phyloP scores from a whole-genome alignment of 2,888 invertebrate genomes.

The Carabus problematicus region DNA sequence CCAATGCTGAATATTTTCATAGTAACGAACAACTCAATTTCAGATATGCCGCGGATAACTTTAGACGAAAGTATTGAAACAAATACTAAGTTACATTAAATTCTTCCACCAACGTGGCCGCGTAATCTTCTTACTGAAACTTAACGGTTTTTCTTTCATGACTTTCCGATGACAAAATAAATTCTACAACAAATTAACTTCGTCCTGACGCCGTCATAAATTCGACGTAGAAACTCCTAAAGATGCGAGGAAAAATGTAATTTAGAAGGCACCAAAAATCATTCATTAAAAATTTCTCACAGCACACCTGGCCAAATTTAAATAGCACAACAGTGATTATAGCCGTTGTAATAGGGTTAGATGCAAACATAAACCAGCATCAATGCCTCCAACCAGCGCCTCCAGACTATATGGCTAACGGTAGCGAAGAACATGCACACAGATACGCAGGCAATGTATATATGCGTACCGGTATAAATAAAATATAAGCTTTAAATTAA shows the following conservation, averaged over 20 bases:
- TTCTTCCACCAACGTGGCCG: not conserved
- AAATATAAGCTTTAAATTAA: too few relatives aligned
- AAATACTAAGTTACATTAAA: slow-evolving; percentile 29
- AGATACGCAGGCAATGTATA: too few relatives aligned
- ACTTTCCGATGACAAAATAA: slow-evolving; percentile 1
- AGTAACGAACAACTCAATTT: slow-evolving; percentile 17
- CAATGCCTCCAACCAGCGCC: too few relatives aligned
- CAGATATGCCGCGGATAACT: slow-evolving; percentile 28
- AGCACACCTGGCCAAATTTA: slow-evolving; percentile 22
- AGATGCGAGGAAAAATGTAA: slow-evolving; percentile 32
- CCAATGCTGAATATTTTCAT: slow-evolving; percentile 28
- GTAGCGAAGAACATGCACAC: too few relatives aligned
- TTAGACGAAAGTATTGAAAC: slow-evolving; percentile 28
- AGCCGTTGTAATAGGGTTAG: slow-evolving; percentile 32
- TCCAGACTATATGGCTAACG: too few relatives aligned
- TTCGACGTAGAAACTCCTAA: slow-evolving; percentile 17
- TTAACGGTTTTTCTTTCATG: not conserved
- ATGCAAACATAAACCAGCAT: slow-evolving; percentile 31
- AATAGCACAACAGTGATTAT: slow-evolving; percentile 33
- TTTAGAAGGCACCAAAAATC: slow-evolving; percentile 16
- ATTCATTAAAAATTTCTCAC: slow-evolving; percentile 35
- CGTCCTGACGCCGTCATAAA: slow-evolving; percentile 18
- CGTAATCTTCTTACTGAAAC: not conserved
- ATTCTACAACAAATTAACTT: slow-evolving; percentile 23
- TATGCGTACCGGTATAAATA: too few relatives aligned